These are phyloP conservation scores for Heliopora coerulea DNA, from an alignment of 92 coral and sea anemone species.

Conservation along the genomic window DNA sequence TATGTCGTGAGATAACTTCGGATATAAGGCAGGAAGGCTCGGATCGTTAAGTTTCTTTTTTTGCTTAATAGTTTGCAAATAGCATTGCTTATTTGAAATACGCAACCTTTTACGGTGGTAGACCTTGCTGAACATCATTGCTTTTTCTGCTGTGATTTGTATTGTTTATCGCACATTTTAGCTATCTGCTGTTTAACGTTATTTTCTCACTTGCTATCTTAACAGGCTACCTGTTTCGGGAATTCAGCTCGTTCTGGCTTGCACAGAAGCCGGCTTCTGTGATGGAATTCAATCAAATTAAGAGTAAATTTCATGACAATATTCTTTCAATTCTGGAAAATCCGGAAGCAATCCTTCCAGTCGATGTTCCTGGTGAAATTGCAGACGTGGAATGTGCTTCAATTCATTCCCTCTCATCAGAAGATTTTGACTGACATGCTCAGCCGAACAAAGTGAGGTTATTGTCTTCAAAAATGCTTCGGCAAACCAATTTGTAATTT, in stretches of 20 bases:
- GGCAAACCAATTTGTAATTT: background rate
- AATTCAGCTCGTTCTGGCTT: constrained; percentile 91
- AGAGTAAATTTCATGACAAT: constrained; percentile 78
- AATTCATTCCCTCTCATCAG: constrained; percentile 15
- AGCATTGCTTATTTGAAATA: no score
- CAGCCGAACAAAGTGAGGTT: no score
- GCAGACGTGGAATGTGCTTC: constrained; percentile 9
- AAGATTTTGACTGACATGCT: constrained; percentile 19
- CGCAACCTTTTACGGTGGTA: no score
- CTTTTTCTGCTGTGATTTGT: no score
- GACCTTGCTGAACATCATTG: no score
- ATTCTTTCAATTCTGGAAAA: constrained; percentile 52
- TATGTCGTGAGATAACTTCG: no score
- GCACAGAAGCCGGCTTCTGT: constrained; percentile 86
- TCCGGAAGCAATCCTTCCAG: constrained; percentile 43
- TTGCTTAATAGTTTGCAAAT: no score
- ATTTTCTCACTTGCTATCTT: constrained; percentile 12
- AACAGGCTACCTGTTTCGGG: constrained; percentile 80
- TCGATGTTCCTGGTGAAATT: background rate
- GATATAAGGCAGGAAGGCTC: no score
- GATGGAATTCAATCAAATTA: constrained; percentile 79
- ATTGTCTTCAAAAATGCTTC: background rate
- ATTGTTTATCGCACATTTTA: background rate
- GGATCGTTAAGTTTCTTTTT: no score
- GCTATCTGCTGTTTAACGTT: no score